Evolutionary conservation across 2,888 invertebrate species (phyloP), one percentile per base, ranked within the genome.

Genomic region (Lasioglossum oenotherae): DNA sequence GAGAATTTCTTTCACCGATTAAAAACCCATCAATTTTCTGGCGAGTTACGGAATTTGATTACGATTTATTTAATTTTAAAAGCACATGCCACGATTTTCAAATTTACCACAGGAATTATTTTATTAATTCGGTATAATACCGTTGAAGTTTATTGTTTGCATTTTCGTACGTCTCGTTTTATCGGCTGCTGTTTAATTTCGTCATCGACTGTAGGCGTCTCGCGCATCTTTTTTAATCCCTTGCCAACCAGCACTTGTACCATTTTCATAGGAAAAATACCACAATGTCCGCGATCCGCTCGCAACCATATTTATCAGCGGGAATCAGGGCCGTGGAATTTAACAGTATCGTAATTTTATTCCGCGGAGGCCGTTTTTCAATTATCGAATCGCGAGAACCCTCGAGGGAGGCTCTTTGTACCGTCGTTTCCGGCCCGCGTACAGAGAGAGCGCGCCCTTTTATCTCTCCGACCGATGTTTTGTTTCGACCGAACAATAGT

Each of bases 401-500:
- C 23, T 12, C 31, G 41, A n/a, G n/a, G 41, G 16, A 41, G 23
- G 12, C n/a, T 57, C 53, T 72, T 72, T 44, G 44, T 81, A 46
- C 38, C 38, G 3, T 19, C 12, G 69, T 23, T 69, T 38, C 35
- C 69, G 38, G 69, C 19, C 12, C 10, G 38, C n/a, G 23, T 4
- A 35, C 64, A 64, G 27, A 31, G 27, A 27, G 64, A 16, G 64
- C 0, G 67, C 19, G 23, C 69, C 27, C 46, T 57, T 57, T 41
- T 35, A 44, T 38, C n/a, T 35, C 8, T 19, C 53, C 41, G 27
- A 46, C 53, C 46, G 81, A 71, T 60, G 71, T 81, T 81, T 79
- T 46, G 38, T 57, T 73, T 73, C 69, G 67, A n/a, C 27, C 44
- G 27, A 31, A 67, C 67, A 35, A 14, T 49, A 44, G 69, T 53